Base-by-base conservation (phyloP, 2,888 invertebrate species). In the Myopa tessellatipennis region DNA sequence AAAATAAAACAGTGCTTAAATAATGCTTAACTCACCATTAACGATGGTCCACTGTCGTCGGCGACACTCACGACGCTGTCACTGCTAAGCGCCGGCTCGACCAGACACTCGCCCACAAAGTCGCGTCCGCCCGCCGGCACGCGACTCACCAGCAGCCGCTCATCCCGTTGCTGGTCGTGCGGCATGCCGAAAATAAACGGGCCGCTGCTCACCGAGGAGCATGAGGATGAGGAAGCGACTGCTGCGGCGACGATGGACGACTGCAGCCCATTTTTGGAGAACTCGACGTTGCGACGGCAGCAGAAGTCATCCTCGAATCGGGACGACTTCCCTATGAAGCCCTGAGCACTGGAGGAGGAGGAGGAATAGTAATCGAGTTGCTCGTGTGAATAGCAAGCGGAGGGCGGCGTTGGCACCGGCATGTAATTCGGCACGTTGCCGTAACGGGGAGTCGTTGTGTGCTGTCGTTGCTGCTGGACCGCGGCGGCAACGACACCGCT, bases 101-200 rank as follows among this genome's bases (percentile, higher is more conserved):
- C 76, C 71, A 34, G 68, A 69, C 40, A 38, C 40, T 67, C 67
- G 68, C 14, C 83, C 78, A 81, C 82, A 73, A 83, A 83, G 80
- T 82, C 83, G 65, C 79, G 81, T 1, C 83, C 82, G 65, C 82
- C 83, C 14, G 80, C 78, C 7, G 83, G 83, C 79, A 82, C 81
- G 61, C 83, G 82, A 81, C 71, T 58, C 38, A 68, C 75, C 77
- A 16, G 55, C 61, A 55, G 26, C 10, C 50, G 26, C 10, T 34
- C 38, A 36, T 38, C 80, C 40, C 81, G 82, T 76, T 82, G 82
- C 79, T 86, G 83, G 78, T 86, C 85, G 58, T 84, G 86, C 85
- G 92, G 91, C 78, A 92, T 90, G 81, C 92, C 92, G 85, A 92
- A 92, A 83, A 92, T 92, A 87, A 92, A 92, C 83, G 92, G 92